Base-by-base conservation (phyloP, 1,140 invertebrate species). In the Philopotamus ludificatus region DNA sequence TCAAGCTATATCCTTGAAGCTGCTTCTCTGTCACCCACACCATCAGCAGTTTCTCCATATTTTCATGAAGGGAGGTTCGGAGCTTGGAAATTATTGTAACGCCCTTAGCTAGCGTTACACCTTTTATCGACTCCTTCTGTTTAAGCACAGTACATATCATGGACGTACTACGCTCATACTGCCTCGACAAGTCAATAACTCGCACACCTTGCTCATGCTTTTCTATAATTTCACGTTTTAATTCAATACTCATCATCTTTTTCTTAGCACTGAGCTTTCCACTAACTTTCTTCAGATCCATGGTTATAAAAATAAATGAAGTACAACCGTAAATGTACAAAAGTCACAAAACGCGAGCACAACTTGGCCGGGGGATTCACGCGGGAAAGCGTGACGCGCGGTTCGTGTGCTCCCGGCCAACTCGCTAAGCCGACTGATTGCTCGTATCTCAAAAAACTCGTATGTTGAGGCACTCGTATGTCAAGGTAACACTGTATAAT, bases 191-290 rank as follows among this genome's bases (percentile, higher is more conserved):
- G 55, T 71, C 67, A 70, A 55, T 44, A 58, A 71, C 53, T 67
- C 63, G 63, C 42, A 71, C 67, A 58, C 66, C 70, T 55, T 69
- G 44, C 62, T 69, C 64, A 63, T 70, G 55, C 42, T 66, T 71
- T 62, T 70, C 51, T 51, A 69, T 61, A 16, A 70, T 69, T 65
- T 70, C 69, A 58, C 34, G 44, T 41, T 69, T 67, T 63, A 68
- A 63, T 68, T 67, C 65, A 54, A 69, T 68, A 20, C 20, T 21
- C 7, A 51, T 22, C 49, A 51, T 51, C 20, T 51, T 23, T 22
- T 22, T 51, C 20, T 51, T 51, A n/a, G n/a, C n/a, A n/a, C n/a
- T n/a, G n/a, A n/a, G n/a, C n/a, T n/a, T n/a, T n/a, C n/a, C n/a
- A n/a, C n/a, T n/a, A n/a, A n/a, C n/a, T n/a, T n/a, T n/a, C n/a